phyloP scores from a whole-genome alignment of 2,113 vertebrate species.

The Vulpes ferrilata region DNA sequence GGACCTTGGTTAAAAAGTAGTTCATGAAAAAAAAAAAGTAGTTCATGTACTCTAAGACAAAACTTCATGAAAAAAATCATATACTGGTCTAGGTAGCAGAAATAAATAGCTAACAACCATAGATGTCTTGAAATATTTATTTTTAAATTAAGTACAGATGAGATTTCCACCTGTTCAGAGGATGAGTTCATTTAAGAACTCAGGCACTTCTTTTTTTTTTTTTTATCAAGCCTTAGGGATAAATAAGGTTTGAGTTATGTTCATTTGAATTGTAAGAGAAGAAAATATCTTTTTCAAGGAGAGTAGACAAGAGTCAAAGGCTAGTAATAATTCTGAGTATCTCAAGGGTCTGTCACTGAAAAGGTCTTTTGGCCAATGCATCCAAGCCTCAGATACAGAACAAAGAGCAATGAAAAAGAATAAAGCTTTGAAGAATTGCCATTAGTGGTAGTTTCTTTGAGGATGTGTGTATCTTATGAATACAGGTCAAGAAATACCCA shows the following conservation, averaged over 20 bases:
- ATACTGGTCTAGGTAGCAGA: background rate
- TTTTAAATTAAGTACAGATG: conserved; percentile 17
- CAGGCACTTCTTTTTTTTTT: background rate
- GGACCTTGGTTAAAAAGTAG: background rate
- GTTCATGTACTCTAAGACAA: background rate
- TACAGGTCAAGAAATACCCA: background rate
- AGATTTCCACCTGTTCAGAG: background rate
- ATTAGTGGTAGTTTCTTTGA: background rate
- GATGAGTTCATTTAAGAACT: background rate
- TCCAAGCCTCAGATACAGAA: background rate
- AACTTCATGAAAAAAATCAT: background rate
- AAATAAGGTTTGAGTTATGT: background rate
- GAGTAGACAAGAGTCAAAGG: background rate
- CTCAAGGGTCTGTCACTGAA: background rate
- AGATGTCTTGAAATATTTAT: background rate
- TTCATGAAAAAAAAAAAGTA: background rate
- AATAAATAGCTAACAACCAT: background rate
- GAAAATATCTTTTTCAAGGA: background rate
- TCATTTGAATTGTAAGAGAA: background rate
- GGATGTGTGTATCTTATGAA: background rate
- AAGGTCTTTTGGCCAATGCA: background rate
- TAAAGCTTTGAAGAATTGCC: background rate
- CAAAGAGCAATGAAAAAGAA: background rate
- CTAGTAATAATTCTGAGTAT: background rate
- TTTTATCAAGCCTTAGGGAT: background rate